Percentiles rank a stretch among this genome's conserved stretches.
Conservation (phyloP, 2,113 vertebrate genomes). For the Crocuta crocuta region DNA sequence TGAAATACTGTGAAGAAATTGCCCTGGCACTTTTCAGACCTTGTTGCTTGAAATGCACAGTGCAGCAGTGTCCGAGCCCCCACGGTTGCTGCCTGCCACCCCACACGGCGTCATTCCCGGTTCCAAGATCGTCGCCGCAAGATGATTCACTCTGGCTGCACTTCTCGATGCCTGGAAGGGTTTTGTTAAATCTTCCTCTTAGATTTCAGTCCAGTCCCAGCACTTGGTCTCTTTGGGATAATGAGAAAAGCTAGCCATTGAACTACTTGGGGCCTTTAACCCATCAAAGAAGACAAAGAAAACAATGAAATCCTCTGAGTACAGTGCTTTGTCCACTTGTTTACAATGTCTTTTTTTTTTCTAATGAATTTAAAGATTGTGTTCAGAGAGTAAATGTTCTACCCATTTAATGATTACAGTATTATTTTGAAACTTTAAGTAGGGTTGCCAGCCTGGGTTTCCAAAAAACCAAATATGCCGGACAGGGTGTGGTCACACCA, state of each 20-base stretch:
- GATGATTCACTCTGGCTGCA: constrained; percentile 86
- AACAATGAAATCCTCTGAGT: constrained; percentile 83
- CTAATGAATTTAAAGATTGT: constrained; percentile 82
- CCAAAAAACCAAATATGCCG: constrained; percentile 75
- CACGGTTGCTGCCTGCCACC: constrained; percentile 86
- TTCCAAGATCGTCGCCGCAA: constrained; percentile 85
- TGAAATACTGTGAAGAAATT: constrained; percentile 98
- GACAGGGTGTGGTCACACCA: constrained; percentile 73
- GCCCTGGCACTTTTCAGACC: constrained; percentile 91
- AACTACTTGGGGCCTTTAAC: constrained; percentile 85
- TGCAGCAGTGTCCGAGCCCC: constrained; percentile 84
- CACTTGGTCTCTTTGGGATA: constrained; percentile 85
- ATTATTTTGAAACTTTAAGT: constrained; percentile 89
- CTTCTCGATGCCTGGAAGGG: constrained; percentile 87
- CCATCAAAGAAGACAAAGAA: constrained; percentile 83
- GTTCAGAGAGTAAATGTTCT: constrained; percentile 85
- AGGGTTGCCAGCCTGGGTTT: constrained; percentile 87
- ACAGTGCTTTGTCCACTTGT: constrained; percentile 88
- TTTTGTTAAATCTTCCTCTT: constrained; percentile 84
- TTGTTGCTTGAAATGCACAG: constrained; percentile 90
- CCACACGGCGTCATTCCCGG: constrained; percentile 89
- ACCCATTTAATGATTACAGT: constrained; percentile 87
- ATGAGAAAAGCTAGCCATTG: constrained; percentile 86
- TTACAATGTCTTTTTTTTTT: constrained; percentile 87
- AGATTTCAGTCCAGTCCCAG: constrained; percentile 84